A percentile compares a stretch with the other conserved stretches of the same genome.
These are phyloP conservation scores for Torymus texanus DNA, from an alignment of 2,888 invertebrate genomes.

Conservation along the genomic window DNA sequence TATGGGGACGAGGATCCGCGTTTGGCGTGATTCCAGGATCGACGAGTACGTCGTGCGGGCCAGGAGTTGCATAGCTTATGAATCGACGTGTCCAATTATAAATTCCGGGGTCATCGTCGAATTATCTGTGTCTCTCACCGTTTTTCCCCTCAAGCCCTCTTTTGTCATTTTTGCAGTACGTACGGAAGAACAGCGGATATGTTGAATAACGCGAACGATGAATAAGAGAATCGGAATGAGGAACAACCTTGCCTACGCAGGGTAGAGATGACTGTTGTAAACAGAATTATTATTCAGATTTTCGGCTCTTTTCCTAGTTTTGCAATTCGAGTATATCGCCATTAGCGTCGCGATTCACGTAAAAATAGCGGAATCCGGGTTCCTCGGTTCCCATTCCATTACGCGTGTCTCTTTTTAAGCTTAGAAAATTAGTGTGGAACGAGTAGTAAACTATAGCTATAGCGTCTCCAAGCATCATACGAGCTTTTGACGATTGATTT, in stretches of 20 bases:
- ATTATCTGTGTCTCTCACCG: neutral
- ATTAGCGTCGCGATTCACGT: no score
- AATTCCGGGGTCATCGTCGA: slow-evolving; percentile 42
- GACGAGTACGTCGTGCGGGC: slow-evolving; percentile 11
- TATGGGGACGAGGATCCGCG: slow-evolving; percentile 52
- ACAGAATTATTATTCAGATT: no score
- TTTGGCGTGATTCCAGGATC: slow-evolving; percentile 45
- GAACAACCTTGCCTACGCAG: no score
- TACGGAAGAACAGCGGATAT: no score
- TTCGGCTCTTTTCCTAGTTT: no score
- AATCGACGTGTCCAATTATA: slow-evolving; percentile 56
- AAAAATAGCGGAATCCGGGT: no score
- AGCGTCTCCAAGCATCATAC: neutral
- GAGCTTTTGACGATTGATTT: slow-evolving; percentile 39
- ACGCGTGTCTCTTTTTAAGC: no score
- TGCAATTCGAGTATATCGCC: no score
- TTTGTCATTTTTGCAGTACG: neutral
- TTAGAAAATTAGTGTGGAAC: neutral
- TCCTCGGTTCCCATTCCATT: no score
- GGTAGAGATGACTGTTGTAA: no score
- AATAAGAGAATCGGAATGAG: no score
- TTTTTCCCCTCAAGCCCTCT: neutral
- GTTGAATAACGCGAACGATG: no score
- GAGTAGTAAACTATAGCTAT: neutral
- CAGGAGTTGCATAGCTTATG: slow-evolving; percentile 52